Evolutionary conservation across 2,797 vertebrate genomes (phyloP), one percentile per base, ranked within the genome.

Genomic region (Spatula clypeata): DNA sequence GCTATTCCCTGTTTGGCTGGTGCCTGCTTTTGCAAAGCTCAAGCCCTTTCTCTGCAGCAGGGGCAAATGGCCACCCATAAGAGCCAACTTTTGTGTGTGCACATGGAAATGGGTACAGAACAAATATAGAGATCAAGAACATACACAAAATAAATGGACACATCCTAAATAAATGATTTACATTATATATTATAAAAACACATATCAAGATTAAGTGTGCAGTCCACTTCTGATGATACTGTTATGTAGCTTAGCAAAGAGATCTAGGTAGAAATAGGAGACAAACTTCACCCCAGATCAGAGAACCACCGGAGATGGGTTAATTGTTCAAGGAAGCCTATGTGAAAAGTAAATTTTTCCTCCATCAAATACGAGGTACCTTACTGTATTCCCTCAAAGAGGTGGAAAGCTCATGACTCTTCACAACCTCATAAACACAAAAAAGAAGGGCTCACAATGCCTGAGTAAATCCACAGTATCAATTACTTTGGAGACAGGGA

Each of bases 211-310:
- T 79, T 45, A 47, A 51, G 31, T 32, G 65, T 51, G 6, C 15
- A 70, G 17, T 23, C 45, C 5, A 3, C 12, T 19, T 2, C 13
- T 10, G 10, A 4, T 0, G 0, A 4, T 7, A 24, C 13, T 12
- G 10, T 12, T 73, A 15, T 24, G 54, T 18, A 31, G 16, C 8
- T 84, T 66, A 42, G 32, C 26, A 70, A 34, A 58, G 44, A 53
- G 16, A 26, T 8, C 31, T 32, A 71, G n/a, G 26, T 42, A 53
- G 17, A 38, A 57, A 32, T 47, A 75, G 27, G 15, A 32, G 11
- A 51, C 23, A 51, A 75, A 13, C 27, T n/a, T 29, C 29, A 69
- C 2, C 40, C 64, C 26, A 40, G 49, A 73, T 6, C 0, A 66
- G 45, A 13, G 70, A 66, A 64, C 7, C 7, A 21, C 32, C 60